Percentiles rank a stretch among this genome's conserved stretches.
Evolutionary conservation across 2,113 vertebrate species (phyloP).

Genomic region (Phaethon lepturus): DNA sequence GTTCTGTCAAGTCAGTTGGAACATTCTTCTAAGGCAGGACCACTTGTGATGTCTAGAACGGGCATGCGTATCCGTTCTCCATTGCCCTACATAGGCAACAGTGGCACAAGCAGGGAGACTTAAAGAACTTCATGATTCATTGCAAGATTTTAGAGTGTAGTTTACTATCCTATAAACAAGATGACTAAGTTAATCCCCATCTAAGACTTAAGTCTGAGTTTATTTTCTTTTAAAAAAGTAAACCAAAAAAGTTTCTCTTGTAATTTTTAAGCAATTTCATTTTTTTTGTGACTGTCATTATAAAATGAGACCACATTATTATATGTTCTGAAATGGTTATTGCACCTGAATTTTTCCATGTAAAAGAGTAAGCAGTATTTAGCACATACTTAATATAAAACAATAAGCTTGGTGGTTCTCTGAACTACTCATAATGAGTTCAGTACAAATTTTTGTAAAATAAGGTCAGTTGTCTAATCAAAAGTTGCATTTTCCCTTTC

Average conservation of each 20-base stretch:
- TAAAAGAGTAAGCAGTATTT: not conserved
- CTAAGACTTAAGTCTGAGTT: not conserved
- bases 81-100: not conserved
- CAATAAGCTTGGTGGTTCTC: not conserved
- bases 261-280: not conserved
- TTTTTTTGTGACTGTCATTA: not conserved
- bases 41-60: not conserved
- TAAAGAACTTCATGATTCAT: not conserved
- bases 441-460: not conserved
- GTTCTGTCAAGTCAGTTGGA: not conserved
- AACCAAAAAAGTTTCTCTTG: not conserved
- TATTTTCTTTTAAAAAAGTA: not conserved
- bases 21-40: not conserved
- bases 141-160: not conserved
- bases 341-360: not conserved
- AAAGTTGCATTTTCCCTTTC: not conserved
- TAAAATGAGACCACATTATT: not conserved
- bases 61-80: not conserved
- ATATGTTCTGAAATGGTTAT: not conserved
- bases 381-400: not conserved
- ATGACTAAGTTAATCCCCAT: not conserved
- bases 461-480: not conserved
- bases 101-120: not conserved
- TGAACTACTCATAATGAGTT: not conserved
- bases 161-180: not conserved